Evolutionary conservation across 2,888 invertebrate species (phyloP), one percentile per base, ranked within the genome.

Genomic region (Chromoteleia sp.): DNA sequence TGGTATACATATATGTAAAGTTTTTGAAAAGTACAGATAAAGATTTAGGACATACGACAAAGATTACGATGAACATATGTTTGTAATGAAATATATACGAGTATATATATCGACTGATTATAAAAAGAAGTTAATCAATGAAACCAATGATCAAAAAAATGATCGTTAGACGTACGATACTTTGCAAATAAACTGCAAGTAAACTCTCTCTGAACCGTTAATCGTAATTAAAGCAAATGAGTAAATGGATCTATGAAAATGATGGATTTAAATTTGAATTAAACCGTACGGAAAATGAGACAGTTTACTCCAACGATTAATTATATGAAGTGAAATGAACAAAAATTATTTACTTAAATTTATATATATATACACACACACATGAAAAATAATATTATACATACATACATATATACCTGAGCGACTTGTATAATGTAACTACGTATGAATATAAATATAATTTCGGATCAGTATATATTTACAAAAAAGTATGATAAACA

Each of bases 401-500:
- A 77, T 77, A 70, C 70, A 77, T 73, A 74, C 74, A 80, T 68
- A 80, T 80, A 74, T 61, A 82, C 77, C 79, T 83, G 56, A 81
- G 65, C 83, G 81, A 83, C 79, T 85, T 78, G 70, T 65, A 70
- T 68, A 73, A 68, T 63, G 56, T 82, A 68, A 68, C 70, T 80
- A 77, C 77, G 50, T 63, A 75, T 71, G 63, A 77, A 75, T 81
- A 67, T 58, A 82, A 39, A 82, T 61, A 63, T 63, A 73, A 80
- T 83, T 84, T 79, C 83, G 56, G 54, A 80, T 15, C 77, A 76
- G 70, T 81, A 71, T 71, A 81, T 85, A 86, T 86, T 85, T 85
- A 85, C 84, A 85, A 83, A 80, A 76, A 73, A 82, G 80, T 36
- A 80, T 45, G 33, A 54, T 52, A 82, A 58, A 73, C 71, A 65